These are phyloP conservation scores for Saimiri boliviensis DNA, from an alignment of 2,113 vertebrate species.

Conservation along the genomic window DNA sequence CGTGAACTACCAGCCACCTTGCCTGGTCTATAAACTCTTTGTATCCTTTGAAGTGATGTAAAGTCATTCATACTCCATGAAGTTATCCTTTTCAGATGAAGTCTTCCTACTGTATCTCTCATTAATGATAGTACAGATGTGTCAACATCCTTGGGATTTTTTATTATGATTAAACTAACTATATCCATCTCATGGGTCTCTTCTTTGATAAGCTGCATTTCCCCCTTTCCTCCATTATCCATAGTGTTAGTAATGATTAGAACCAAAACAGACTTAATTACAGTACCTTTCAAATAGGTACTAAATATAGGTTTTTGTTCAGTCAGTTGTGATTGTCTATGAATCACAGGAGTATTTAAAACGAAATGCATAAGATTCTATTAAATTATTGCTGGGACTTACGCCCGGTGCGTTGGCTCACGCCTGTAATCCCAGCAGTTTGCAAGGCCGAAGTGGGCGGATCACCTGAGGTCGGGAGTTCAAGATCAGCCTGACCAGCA, in stretches of 20 bases:
- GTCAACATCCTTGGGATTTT: neutral
- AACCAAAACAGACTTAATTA: conserved; percentile 84
- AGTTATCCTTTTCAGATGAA: neutral
- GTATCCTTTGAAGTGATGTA: neutral
- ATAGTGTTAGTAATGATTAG: conserved; percentile 73
- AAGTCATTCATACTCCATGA: neutral
- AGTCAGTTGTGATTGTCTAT: conserved; percentile 75
- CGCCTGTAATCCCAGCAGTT: too few relatives aligned
- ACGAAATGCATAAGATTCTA: conserved; percentile 71
- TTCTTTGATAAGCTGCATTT: conserved; percentile 38
- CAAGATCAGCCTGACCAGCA: too few relatives aligned
- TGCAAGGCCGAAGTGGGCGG: too few relatives aligned
- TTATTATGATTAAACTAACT: neutral
- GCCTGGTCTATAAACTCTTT: neutral
- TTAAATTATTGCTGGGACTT: conserved; percentile 77
- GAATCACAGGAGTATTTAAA: conserved; percentile 81
- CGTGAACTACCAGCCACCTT: too few relatives aligned
- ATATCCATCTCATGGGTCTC: neutral
- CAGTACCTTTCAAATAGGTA: conserved; percentile 76
- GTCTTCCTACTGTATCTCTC: neutral
- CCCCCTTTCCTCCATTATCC: conserved; percentile 47
- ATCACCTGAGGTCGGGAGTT: too few relatives aligned
- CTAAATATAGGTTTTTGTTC: conserved; percentile 82
- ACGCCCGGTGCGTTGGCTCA: neutral
- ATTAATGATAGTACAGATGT: neutral